A percentile compares a stretch with the other conserved stretches of the same genome.
phyloP scores from a whole-genome alignment of 92 coral and sea anemone species.

The Phenganax stokvisi region DNA sequence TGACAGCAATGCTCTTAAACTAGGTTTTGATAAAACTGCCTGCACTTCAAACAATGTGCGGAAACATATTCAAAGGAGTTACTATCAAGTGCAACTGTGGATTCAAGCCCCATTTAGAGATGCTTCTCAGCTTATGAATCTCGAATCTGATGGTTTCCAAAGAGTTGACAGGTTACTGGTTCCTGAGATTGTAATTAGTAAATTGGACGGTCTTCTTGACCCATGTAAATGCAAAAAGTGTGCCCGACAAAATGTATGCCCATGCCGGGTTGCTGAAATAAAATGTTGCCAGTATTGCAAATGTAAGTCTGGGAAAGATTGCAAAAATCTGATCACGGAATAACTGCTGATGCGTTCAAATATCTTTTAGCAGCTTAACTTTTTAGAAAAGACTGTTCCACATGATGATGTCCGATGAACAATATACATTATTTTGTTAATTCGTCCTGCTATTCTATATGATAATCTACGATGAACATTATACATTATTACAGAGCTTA shows the following conservation, averaged over 20 bases:
- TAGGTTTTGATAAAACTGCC: not conserved
- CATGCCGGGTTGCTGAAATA: too few species aligned
- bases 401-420: too few species aligned
- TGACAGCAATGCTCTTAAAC: constrained; percentile 12
- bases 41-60: constrained; percentile 1
- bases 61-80: not conserved
- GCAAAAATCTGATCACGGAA: too few species aligned
- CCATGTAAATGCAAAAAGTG: not conserved
- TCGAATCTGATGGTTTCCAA: not conserved
- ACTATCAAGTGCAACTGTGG: constrained; percentile 9
- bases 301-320: not conserved
- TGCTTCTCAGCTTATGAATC: not conserved
- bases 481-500: too few species aligned
- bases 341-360: too few species aligned
- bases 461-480: too few species aligned
- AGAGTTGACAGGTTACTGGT: not conserved
- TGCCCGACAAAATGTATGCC: not conserved
- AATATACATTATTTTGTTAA: too few species aligned
- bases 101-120: constrained; percentile 16
- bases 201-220: constrained; percentile 11
- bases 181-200: not conserved
- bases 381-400: too few species aligned
- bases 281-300: constrained; percentile 10
- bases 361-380: too few species aligned
- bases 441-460: too few species aligned